phyloP scores from a whole-genome alignment of 2,113 vertebrate genomes.

The Microtus pennsylvanicus region DNA sequence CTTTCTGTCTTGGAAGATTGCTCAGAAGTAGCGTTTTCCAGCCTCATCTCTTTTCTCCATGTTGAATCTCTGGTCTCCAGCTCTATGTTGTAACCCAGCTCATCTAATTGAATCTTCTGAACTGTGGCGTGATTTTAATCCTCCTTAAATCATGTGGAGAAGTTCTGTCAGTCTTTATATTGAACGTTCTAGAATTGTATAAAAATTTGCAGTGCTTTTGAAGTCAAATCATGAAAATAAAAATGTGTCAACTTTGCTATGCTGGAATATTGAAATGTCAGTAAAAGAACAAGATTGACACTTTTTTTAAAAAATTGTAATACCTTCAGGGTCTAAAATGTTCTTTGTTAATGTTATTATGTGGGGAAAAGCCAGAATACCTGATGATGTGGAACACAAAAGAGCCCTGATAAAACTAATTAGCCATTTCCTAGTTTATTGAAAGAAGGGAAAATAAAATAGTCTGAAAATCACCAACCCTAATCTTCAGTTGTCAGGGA shows the following conservation, averaged over 20 bases:
- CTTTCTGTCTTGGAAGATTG: neutral
- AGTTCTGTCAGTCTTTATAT: neutral
- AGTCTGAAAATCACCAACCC: neutral
- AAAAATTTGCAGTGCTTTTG: constrained; percentile 22
- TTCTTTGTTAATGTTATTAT: constrained; percentile 41
- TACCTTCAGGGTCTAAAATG: neutral
- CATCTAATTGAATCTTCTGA: constrained; percentile 1
- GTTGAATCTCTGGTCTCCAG: neutral
- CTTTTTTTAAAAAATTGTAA: neutral
- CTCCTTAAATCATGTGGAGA: neutral
- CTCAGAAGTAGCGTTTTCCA: neutral
- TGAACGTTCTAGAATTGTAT: neutral
- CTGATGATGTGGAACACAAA: constrained; percentile 27
- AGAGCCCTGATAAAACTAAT: constrained; percentile 29
- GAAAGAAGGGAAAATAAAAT: neutral
- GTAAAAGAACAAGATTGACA: constrained; percentile 26
- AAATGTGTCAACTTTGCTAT: constrained; percentile 39
- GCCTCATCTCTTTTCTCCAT: neutral
- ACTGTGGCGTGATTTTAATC: constrained; percentile 9
- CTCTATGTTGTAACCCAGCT: neutral
- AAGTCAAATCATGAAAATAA: constrained; percentile 54
- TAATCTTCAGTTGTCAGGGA: neutral
- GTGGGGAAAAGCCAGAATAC: neutral
- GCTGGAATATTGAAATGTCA: constrained; percentile 49
- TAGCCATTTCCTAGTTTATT: neutral